phyloP scores from a whole-genome alignment of 2,888 invertebrate species.

The Conistra vaccinii region DNA sequence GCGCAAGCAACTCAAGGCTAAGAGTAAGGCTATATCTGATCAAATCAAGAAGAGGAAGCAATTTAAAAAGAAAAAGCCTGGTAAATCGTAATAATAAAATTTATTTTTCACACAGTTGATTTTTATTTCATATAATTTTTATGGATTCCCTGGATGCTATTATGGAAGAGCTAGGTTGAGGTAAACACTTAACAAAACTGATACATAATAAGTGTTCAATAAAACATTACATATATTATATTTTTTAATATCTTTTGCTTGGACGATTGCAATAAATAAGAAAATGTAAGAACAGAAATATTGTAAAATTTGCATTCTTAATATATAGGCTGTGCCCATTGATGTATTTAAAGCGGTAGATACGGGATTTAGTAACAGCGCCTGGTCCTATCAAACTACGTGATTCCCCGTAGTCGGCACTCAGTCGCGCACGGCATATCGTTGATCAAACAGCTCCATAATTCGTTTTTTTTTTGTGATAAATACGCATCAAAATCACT shows the following conservation, averaged over 20 bases:
- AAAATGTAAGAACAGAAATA: neutral
- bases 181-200: conserved; percentile 11
- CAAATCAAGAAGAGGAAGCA: conserved; percentile 88
- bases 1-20: conserved; percentile 87
- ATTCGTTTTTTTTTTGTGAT: no score
- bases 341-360: no score
- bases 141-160: conserved; percentile 14
- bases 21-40: conserved; percentile 86
- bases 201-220: conserved; percentile 19
- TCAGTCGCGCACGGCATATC: no score
- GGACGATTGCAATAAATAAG: conserved; percentile 1
- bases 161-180: conserved; percentile 57
- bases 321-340: no score
- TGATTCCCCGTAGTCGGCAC: no score
- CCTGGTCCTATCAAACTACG: no score
- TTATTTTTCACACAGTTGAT: conserved; percentile 66
- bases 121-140: conserved; percentile 50
- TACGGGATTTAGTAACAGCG: no score
- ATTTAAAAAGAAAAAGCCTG: conserved; percentile 82
- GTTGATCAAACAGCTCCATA: no score
- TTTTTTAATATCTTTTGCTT: neutral
- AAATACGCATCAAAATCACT: no score
- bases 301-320: neutral
- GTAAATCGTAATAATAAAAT: conserved; percentile 75
- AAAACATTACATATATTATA: conserved; percentile 24